A percentile compares a stretch with the other conserved stretches of the same genome.
These are phyloP conservation scores for Aphodius sticticus DNA, from an alignment of 2,888 invertebrate species.

Conservation along the genomic window DNA sequence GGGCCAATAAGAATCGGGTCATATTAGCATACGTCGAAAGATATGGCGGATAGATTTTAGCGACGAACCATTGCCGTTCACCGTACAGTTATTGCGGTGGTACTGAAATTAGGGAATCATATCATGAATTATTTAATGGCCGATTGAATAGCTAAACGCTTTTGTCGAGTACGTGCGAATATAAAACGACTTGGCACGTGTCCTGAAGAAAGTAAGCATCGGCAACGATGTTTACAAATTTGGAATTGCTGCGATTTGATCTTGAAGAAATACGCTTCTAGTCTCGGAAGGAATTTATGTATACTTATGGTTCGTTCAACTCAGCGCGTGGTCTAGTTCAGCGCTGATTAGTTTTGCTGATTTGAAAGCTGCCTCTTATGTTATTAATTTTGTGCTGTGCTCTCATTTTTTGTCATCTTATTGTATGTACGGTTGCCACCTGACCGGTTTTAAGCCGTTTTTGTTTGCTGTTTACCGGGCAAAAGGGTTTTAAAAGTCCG, in stretches of 20 bases:
- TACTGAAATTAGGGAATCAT: not conserved
- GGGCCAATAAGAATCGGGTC: not conserved
- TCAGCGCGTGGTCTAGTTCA: not conserved
- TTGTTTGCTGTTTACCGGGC: too few species aligned
- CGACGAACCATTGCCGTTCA: too few species aligned
- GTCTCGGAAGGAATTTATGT: not conserved
- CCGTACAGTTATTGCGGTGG: not conserved
- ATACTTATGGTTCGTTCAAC: not conserved
- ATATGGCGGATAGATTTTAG: not conserved
- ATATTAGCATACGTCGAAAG: not conserved
- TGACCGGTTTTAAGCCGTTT: too few species aligned
- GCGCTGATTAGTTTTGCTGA: not conserved
- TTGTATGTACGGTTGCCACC: too few species aligned
- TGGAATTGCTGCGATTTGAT: not conserved
- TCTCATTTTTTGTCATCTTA: too few species aligned
- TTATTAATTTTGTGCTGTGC: not conserved
- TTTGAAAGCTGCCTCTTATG: not conserved
- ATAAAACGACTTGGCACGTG: not conserved
- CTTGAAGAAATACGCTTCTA: not conserved
- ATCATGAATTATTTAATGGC: not conserved
- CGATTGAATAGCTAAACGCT: not conserved
- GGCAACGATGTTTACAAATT: not conserved
- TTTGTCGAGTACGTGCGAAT: not conserved
- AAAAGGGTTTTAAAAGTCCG: too few species aligned
- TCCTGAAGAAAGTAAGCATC: not conserved